These are phyloP conservation scores for Passer domesticus DNA, from an alignment of 2,113 vertebrate species.

Conservation along the genomic window DNA sequence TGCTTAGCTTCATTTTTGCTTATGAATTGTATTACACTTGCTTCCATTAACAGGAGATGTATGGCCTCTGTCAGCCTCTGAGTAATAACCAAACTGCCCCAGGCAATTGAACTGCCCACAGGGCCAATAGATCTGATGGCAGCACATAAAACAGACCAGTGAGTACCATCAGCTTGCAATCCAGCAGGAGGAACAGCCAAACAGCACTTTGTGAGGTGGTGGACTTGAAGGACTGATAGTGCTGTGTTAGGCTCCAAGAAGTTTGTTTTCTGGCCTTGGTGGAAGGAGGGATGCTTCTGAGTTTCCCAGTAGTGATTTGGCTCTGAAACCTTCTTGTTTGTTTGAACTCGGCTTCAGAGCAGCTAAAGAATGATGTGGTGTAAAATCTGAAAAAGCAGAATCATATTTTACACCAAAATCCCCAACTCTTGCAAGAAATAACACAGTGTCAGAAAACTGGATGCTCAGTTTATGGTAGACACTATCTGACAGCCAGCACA, in stretches of 20 bases:
- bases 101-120: neutral
- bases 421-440: neutral
- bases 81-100: neutral
- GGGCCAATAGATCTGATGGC: neutral
- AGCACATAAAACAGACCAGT: neutral
- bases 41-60: neutral
- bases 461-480: neutral
- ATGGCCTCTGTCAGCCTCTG: slow-evolving; percentile 23
- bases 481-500: neutral
- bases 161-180: neutral
- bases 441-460: neutral
- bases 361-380: neutral
- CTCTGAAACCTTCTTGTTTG: neutral
- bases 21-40: neutral
- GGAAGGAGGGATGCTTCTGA: neutral
- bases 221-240: neutral
- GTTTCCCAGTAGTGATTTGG: neutral
- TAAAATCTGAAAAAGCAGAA: neutral
- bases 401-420: neutral
- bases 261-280: neutral
- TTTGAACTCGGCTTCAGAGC: neutral
- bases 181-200: neutral
- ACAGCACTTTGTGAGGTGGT: neutral
- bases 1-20: slow-evolving; percentile 25
- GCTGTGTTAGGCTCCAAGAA: neutral